These are phyloP conservation scores for Chaitophorus viminalis DNA, from an alignment of 2,888 invertebrate species.

Conservation along the genomic window DNA sequence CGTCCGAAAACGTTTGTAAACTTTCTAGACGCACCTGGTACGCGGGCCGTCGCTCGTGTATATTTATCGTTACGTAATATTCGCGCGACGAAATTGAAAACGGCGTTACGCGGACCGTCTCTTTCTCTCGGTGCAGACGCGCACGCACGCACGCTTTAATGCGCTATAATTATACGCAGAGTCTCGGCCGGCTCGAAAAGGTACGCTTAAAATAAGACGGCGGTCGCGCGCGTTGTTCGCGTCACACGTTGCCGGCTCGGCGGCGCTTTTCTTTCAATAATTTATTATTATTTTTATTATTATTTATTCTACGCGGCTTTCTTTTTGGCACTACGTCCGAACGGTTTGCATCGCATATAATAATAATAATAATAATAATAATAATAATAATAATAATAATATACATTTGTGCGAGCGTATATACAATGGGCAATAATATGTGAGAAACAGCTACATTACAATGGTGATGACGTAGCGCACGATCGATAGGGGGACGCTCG, in stretches of 20 bases:
- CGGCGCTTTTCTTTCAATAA: background rate
- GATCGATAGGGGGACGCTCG: background rate
- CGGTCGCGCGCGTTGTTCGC: background rate
- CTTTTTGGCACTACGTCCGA: too few relatives aligned
- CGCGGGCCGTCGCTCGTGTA: background rate
- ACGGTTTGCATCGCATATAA: background rate
- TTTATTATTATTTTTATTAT: too few relatives aligned
- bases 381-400: background rate
- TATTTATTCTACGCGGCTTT: too few relatives aligned
- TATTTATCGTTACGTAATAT: background rate
- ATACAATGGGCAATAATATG: background rate
- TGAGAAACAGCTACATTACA: background rate
- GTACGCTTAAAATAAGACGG: constrained; percentile 45
- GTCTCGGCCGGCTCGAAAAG: constrained; percentile 21
- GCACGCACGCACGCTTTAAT: background rate
- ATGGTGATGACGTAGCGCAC: background rate
- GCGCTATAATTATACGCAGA: constrained; percentile 39
- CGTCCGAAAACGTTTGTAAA: background rate
- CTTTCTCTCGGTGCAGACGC: background rate
- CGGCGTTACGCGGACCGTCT: background rate
- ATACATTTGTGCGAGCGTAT: too few relatives aligned
- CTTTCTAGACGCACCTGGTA: background rate
- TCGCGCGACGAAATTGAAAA: background rate
- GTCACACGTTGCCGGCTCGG: background rate
- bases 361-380: background rate